These are phyloP conservation scores for Drosophila cognata DNA, from an alignment of 2,888 invertebrate species.

Conservation along the genomic window DNA sequence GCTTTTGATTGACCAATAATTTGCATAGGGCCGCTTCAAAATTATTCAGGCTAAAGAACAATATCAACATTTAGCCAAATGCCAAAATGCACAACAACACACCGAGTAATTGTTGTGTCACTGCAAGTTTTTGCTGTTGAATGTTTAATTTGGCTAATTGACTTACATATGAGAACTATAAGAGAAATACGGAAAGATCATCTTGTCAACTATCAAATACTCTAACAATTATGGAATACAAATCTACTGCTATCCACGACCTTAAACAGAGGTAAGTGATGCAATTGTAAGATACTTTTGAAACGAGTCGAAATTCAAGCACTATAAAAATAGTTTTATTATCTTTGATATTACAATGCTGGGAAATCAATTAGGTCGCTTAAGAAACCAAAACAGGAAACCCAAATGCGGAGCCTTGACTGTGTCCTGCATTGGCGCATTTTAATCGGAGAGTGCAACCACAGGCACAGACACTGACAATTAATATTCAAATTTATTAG, in stretches of 20 bases:
- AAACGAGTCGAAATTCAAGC: not conserved
- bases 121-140: not conserved
- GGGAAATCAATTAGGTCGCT: slow-evolving; percentile 40
- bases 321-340: not conserved
- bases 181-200: not conserved
- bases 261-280: not conserved
- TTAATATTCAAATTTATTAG: slow-evolving; percentile 84
- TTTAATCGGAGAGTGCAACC: slow-evolving; percentile 69
- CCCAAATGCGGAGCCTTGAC: slow-evolving; percentile 12
- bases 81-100: not conserved
- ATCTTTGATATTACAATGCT: not conserved
- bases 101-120: slow-evolving; percentile 6
- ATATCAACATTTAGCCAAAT: not conserved
- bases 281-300: not conserved
- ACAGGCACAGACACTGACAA: slow-evolving; percentile 74
- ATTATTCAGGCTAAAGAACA: not conserved
- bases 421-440: slow-evolving; percentile 50
- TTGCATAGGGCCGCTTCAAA: not conserved
- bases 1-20: not conserved
- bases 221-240: not conserved
- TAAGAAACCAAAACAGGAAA: slow-evolving; percentile 3
- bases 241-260: not conserved
- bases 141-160: slow-evolving; percentile 14
- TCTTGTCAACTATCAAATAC: not conserved
- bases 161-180: not conserved